Base-by-base conservation (phyloP, 2,113 vertebrate species). In the Notechis scutatus region DNA sequence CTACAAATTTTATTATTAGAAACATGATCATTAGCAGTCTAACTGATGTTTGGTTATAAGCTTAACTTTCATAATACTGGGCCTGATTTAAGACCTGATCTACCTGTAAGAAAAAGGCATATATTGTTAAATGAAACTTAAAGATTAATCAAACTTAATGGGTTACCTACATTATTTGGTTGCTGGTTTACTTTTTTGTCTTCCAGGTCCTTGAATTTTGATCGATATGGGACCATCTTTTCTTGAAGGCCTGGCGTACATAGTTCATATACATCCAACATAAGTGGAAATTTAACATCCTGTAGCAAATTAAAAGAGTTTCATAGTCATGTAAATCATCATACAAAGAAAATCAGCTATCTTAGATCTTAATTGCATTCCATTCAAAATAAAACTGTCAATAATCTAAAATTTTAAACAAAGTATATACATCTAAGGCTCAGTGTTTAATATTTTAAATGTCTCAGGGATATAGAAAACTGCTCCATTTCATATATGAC, bases 231-330 rank as follows among this genome's bases (percentile, higher is more conserved):
- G 89, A 98, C 95, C 99, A 99, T 99, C 95, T 99, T 99, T 97
- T 99, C 99, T 97, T 99, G 99, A 61, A 99, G 96, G 94, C 99
- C 98, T 1, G 98, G 74, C 0, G 99, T 99, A 95, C 99, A 99
- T 69, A 99, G 98, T 96, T 99, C 99, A 50, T 98, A 99, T 47
- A 99, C 98, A 94, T 99, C 99, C 98, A 99, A 94, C 98, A 99
- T 99, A 69, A 99, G 99, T n/a, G 99, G 99, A 97, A 99, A 99
- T 97, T 99, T 99, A 90, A 99, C 99, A 96, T 99, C 99, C 99
- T 99, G 92, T 21, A 50, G 94, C 59, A 23, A 50, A 57, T 47
- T 64, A 54, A 64, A 47, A 52, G 23, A 9, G 85, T 45, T 45
- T 20, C 47, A 74, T 26, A 2, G 34, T 21, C 18, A 87, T 61